Evolutionary conservation across 2,888 invertebrate genomes (phyloP).

Genomic region (Athalia cordata): DNA sequence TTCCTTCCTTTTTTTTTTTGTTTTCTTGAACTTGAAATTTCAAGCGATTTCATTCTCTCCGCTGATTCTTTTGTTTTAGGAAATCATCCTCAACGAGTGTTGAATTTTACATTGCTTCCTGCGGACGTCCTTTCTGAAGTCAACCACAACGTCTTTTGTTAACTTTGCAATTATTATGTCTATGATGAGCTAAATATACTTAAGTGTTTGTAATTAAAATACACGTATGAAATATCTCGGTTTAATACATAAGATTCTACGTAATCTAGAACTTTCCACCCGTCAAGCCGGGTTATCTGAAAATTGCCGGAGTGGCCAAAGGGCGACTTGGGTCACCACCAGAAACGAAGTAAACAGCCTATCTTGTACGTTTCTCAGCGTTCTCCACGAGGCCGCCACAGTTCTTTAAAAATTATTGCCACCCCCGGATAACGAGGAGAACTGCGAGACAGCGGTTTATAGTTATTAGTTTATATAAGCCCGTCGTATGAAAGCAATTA

Average conservation of each 20-base stretch:
- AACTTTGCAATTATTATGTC: no score
- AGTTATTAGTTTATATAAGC: slow-evolving; percentile 32
- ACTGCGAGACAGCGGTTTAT: no score
- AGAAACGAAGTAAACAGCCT: slow-evolving; percentile 40
- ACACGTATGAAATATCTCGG: not conserved
- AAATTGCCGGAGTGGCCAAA: not conserved
- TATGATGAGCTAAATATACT: not conserved
- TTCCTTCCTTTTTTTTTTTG: no score
- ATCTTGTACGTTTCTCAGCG: slow-evolving; percentile 19
- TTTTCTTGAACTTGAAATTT: no score
- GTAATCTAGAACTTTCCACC: slow-evolving; percentile 30
- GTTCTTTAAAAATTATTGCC: not conserved
- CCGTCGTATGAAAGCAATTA: slow-evolving; percentile 28
- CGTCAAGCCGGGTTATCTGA: slow-evolving; percentile 1
- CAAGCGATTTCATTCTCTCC: no score
- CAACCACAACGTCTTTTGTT: no score
- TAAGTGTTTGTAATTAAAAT: not conserved
- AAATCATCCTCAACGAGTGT: no score
- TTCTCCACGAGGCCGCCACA: no score
- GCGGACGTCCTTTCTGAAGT: no score
- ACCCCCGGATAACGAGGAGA: slow-evolving; percentile 6
- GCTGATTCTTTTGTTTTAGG: no score
- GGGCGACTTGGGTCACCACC: slow-evolving; percentile 30
- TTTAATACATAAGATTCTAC: slow-evolving; percentile 2
- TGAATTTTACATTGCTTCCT: no score